Conservation (phyloP, 2,113 vertebrate genomes). For the Otolemur garnettii region DNA sequence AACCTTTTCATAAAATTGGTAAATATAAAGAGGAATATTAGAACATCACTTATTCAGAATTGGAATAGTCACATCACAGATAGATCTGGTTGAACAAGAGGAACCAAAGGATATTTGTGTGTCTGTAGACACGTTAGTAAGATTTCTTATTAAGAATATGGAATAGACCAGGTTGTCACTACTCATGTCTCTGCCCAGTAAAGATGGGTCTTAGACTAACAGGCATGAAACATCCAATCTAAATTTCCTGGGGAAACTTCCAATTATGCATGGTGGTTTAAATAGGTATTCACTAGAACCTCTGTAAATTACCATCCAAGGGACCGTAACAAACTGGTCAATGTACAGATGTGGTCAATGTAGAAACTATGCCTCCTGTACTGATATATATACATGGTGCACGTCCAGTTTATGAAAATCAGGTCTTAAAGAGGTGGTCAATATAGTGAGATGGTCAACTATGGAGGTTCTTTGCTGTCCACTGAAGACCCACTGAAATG, state of each 20-base stretch:
- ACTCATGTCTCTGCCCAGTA: not conserved
- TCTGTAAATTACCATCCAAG: too few relatives aligned
- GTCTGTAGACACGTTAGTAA: not conserved
- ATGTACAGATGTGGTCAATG: too few relatives aligned
- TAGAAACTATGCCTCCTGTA: too few relatives aligned
- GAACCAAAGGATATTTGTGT: not conserved
- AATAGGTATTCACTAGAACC: not conserved
- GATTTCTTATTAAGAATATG: not conserved
- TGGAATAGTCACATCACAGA: not conserved
- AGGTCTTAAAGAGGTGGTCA: too few relatives aligned
- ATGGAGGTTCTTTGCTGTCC: not conserved
- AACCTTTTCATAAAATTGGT: constrained; percentile 48
- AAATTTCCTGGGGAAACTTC: constrained; percentile 28
- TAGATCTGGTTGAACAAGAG: not conserved
- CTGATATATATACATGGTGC: too few relatives aligned
- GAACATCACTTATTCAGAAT: not conserved
- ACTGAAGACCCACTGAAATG: not conserved
- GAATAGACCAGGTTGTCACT: not conserved
- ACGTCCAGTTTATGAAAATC: too few relatives aligned
- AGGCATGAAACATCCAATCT: constrained; percentile 17
- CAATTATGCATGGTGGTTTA: not conserved
- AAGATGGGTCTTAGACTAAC: not conserved
- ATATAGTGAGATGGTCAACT: too few relatives aligned
- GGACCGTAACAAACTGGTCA: too few relatives aligned
- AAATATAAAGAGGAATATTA: constrained; percentile 42